Evolutionary conservation across 2,888 invertebrate species (phyloP).

Genomic region (Argynnis bischoffii): DNA sequence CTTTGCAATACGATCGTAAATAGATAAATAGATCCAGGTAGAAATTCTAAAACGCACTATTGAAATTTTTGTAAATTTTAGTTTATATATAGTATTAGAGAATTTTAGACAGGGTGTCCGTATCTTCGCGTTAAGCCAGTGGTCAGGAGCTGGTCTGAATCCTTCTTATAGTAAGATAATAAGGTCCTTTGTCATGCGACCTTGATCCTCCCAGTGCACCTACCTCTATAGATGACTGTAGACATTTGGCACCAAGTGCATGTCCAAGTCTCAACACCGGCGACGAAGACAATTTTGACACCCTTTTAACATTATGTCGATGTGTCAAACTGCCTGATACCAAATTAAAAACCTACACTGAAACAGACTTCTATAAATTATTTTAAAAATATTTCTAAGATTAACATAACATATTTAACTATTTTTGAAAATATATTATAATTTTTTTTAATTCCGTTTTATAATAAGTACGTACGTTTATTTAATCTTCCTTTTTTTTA

Average conservation of each 20-base stretch:
- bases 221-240: conserved; percentile 63
- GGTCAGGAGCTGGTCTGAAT: conserved; percentile 61
- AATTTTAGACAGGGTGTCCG: conserved; percentile 58
- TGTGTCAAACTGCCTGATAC: neutral
- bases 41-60: conserved; percentile 60
- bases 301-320: conserved; percentile 50
- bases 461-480: no score
- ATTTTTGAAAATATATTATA: no score
- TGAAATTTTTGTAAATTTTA: conserved; percentile 52
- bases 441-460: no score
- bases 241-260: conserved; percentile 71
- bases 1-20: conserved; percentile 20
- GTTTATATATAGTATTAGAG: conserved; percentile 44
- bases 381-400: no score
- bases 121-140: conserved; percentile 74
- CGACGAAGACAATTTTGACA: conserved; percentile 72
- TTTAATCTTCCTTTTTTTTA: no score
- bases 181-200: conserved; percentile 39
- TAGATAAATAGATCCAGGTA: conserved; percentile 60
- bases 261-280: conserved; percentile 56
- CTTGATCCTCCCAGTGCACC: conserved; percentile 55
- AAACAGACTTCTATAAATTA: no score
- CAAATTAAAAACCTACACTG: no score
- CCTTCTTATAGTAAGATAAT: conserved; percentile 42
- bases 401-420: no score